Evolutionary conservation across 1,140 invertebrate genomes (phyloP).

Genomic region (Galleria mellonella): DNA sequence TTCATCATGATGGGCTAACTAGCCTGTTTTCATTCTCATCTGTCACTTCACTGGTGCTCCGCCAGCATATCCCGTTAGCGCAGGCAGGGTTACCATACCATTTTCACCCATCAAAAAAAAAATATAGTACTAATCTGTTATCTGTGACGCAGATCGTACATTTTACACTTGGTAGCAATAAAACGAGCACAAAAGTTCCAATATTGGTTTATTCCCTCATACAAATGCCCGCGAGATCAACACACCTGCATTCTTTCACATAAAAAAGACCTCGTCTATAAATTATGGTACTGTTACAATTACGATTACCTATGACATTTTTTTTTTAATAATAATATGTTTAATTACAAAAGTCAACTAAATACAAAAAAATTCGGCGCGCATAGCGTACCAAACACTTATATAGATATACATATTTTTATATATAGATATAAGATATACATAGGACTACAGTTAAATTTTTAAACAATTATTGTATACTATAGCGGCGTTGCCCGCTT

Average conservation of each 20-base stretch:
- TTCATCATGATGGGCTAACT: no score
- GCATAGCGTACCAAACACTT: constrained; percentile 65
- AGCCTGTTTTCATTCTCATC: no score
- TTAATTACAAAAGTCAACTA: constrained; percentile 73
- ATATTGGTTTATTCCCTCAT: constrained; percentile 66
- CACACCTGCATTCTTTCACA: constrained; percentile 57
- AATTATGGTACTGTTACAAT: constrained; percentile 12
- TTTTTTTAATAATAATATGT: constrained; percentile 56
- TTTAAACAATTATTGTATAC: constrained; percentile 29
- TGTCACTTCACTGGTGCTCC: no score
- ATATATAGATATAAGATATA: constrained; percentile 54
- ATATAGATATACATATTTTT: constrained; percentile 64
- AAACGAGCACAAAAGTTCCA: constrained; percentile 40
- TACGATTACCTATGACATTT: constrained; percentile 35
- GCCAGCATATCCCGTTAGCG: no score
- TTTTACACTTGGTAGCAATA: constrained; percentile 2
- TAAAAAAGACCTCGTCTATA: constrained; percentile 62
- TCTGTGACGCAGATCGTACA: no score
- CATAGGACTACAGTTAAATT: constrained; percentile 63
- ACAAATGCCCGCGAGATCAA: constrained; percentile 62
- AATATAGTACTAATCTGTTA: no score
- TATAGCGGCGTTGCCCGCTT: no score
- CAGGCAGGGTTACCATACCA: no score
- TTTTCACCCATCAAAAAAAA: no score
- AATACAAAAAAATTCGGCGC: constrained; percentile 61